Percentiles rank a stretch among this genome's conserved stretches.
Evolutionary conservation across 2,888 invertebrate genomes (phyloP).

Genomic region (Sinelater perroti): DNA sequence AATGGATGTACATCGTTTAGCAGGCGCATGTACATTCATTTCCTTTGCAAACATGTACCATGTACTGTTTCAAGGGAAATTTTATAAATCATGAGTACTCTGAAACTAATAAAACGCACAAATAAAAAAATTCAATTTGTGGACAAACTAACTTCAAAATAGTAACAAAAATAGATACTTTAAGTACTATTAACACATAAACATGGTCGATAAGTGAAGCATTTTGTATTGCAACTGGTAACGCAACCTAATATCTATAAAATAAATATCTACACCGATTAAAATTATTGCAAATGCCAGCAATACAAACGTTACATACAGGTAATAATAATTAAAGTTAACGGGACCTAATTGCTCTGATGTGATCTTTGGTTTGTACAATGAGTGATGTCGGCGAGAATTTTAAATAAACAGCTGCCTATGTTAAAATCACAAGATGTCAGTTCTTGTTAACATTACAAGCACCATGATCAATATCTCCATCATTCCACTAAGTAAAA

Average conservation of each 20-base stretch:
- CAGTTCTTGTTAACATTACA: slow-evolving; percentile 49
- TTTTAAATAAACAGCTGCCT: slow-evolving; percentile 38
- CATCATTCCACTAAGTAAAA: slow-evolving; percentile 1
- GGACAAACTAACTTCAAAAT: neutral
- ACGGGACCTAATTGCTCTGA: slow-evolving; percentile 18
- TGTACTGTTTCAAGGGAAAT: slow-evolving; percentile 21
- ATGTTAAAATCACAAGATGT: slow-evolving; percentile 50
- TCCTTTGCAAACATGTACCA: slow-evolving; percentile 27
- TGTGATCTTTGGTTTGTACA: slow-evolving; percentile 40
- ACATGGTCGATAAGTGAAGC: slow-evolving; percentile 40
- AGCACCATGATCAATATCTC: slow-evolving; percentile 45
- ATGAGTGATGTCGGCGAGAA: slow-evolving; percentile 35
- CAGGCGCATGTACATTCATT: slow-evolving; percentile 16
- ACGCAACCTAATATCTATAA: slow-evolving; percentile 24
- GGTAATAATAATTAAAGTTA: slow-evolving; percentile 13
- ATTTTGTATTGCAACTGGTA: slow-evolving; percentile 34
- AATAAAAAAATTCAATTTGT: neutral
- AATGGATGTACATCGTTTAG: slow-evolving; percentile 18
- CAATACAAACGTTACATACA: slow-evolving; percentile 9
- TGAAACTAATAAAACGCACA: neutral
- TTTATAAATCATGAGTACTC: neutral
- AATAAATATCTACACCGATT: slow-evolving; percentile 30
- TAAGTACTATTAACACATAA: slow-evolving; percentile 40
- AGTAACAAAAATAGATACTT: slow-evolving; percentile 19
- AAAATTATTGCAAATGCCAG: slow-evolving; percentile 28